Base-by-base conservation (phyloP, 2,888 invertebrate genomes). In the Polyommatus iphigenia region DNA sequence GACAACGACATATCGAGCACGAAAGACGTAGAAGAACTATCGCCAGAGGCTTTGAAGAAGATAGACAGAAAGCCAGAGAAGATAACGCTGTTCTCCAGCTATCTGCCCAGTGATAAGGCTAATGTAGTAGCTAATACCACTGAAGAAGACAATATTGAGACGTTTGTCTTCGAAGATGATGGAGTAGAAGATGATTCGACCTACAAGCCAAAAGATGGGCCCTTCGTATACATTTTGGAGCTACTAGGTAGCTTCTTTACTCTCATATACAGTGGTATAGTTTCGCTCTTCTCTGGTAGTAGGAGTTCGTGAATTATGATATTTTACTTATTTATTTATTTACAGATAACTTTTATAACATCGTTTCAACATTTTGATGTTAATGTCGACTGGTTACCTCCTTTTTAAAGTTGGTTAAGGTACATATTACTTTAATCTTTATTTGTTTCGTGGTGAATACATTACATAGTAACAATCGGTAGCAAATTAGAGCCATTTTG, bases 31-130 rank as follows among this genome's bases (percentile, higher is more conserved):
- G 94, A 94, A 82, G 92, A 93, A 80, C 79, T 94, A 0, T 90
- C 92, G 0, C 80, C 82, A 0, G 91, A 90, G 62, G 87, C 85
- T 0, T 29, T 86, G 0, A 87, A 83, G 32, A 91, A 87, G 80
- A 76, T 77, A 0, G 87, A 87, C 0, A 89, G 85, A 59, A 93
- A 92, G 84, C 94, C 94, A 0, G 94, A 94, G 78, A 94, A 93
- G 79, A 82, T 93, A 4, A 87, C 86, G 0, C 79, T 92, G 0
- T 91, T 86, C 75, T 88, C 90, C 0, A 90, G 85, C 54, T 90
- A 91, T 78, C 81, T 91, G 73, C 90, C 91, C 1, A 80, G 81
- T 76, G 79, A 80, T 50, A 85, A 83, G 8, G 57, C 83, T 6
- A 83, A 84, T 50, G 75, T 71, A 1, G 75, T 54, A 54, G 5